These are phyloP conservation scores for Saccopteryx bilineata DNA, from an alignment of 2,113 vertebrate species.

Conservation along the genomic window DNA sequence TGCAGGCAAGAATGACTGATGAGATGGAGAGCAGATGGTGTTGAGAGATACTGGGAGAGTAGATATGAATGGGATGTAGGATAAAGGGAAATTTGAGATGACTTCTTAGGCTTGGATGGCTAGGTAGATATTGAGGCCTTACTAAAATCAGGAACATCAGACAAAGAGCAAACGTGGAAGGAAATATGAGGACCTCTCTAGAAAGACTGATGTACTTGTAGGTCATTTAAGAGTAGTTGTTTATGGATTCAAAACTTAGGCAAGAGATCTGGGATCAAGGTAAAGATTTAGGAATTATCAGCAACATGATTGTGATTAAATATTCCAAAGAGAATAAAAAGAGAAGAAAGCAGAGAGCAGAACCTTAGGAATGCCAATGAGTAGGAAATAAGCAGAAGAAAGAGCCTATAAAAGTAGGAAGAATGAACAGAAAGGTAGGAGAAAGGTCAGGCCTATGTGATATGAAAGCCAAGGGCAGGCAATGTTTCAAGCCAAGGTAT, in stretches of 20 bases:
- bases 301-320: neutral
- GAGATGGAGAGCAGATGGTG: neutral
- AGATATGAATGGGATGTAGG: neutral
- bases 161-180: neutral
- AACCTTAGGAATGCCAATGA: neutral
- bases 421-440: neutral
- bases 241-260: neutral
- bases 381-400: neutral
- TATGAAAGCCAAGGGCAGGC: neutral
- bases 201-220: neutral
- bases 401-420: neutral
- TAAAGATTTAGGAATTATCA: neutral
- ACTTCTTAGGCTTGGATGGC: neutral
- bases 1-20: neutral
- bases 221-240: neutral
- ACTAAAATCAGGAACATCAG: neutral
- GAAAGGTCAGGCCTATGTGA: neutral
- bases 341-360: neutral
- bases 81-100: neutral
- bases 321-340: neutral
- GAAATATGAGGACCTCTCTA: neutral
- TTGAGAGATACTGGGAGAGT: neutral
- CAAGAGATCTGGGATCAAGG: neutral
- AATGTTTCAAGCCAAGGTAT: neutral
- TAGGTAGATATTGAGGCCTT: neutral